phyloP scores from a whole-genome alignment of 2,888 invertebrate species.

The Temnothorax ravouxi region DNA sequence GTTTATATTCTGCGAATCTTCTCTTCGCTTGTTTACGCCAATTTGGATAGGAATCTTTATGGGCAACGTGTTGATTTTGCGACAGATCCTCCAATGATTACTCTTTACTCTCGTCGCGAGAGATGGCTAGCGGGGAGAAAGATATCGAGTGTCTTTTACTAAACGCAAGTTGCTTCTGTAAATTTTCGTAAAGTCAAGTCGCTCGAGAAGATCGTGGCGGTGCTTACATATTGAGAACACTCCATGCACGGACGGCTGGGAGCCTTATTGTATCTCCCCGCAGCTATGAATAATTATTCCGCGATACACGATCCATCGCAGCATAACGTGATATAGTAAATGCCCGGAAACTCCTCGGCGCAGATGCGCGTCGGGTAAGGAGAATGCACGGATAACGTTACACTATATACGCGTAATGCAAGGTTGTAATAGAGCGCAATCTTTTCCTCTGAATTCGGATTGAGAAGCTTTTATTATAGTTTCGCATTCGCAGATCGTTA shows the following conservation, averaged over 20 bases:
- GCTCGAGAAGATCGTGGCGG: slow-evolving; percentile 21
- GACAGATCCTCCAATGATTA: slow-evolving; percentile 2
- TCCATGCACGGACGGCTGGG: background rate
- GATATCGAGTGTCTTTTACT: background rate
- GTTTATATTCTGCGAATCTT: background rate
- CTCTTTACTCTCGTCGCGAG: background rate
- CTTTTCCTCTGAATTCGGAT: background rate
- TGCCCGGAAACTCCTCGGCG: background rate
- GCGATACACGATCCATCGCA: slow-evolving; percentile 25
- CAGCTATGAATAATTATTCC: slow-evolving; percentile 52
- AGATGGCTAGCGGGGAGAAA: background rate
- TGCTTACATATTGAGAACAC: slow-evolving; percentile 40
- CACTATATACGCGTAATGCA: background rate
- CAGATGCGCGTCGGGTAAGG: background rate
- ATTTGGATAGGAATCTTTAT: slow-evolving; percentile 21
- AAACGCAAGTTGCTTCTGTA: slow-evolving; percentile 4
- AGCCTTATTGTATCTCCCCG: background rate
- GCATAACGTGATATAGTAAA: background rate
- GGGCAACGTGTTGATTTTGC: slow-evolving; percentile 32
- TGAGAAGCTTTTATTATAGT: background rate
- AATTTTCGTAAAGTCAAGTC: slow-evolving; percentile 46
- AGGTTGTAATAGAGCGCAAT: background rate
- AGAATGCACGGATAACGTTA: slow-evolving; percentile 1
- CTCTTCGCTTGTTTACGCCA: background rate
- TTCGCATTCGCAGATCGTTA: background rate